Percentiles rank a stretch among this genome's conserved stretches.
These are phyloP conservation scores for Heliconius eleuchia DNA, from an alignment of 1,140 invertebrate species.

Conservation along the genomic window DNA sequence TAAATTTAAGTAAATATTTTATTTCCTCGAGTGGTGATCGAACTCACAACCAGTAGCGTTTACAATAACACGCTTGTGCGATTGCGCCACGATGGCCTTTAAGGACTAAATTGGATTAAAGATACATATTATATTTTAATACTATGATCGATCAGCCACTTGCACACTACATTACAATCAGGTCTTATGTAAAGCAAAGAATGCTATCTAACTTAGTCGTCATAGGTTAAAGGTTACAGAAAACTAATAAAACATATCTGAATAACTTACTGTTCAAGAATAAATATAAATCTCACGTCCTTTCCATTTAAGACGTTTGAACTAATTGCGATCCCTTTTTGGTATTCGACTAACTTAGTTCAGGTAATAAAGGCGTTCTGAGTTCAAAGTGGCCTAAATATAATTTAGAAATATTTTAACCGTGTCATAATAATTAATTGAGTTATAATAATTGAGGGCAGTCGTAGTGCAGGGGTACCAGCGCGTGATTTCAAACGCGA, in stretches of 20 bases:
- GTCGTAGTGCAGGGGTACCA: too few species aligned
- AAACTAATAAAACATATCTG: conserved; percentile 4
- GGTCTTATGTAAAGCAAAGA: too few species aligned
- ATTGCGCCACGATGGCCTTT: too few species aligned
- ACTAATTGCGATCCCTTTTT: conserved; percentile 2
- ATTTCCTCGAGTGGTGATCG: too few species aligned
- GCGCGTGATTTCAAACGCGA: too few species aligned
- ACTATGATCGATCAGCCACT: too few species aligned
- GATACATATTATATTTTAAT: too few species aligned
- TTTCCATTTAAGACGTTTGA: conserved; percentile 1
- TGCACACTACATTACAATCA: too few species aligned
- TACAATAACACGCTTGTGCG: too few species aligned
- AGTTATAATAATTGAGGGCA: not conserved
- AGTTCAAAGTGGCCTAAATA: not conserved
- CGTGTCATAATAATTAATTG: not conserved
- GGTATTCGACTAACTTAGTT: not conserved
- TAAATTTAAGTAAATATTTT: too few species aligned
- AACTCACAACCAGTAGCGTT: too few species aligned
- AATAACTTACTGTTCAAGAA: not conserved
- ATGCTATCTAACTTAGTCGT: not conserved
- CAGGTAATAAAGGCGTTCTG: not conserved
- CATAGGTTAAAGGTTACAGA: not conserved
- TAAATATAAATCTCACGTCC: conserved; percentile 1
- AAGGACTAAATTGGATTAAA: too few species aligned
- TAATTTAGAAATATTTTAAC: not conserved